Evolutionary conservation across 1,140 invertebrate species (phyloP), one percentile per base, ranked within the genome.

Genomic region (Eurosta solidaginis): DNA sequence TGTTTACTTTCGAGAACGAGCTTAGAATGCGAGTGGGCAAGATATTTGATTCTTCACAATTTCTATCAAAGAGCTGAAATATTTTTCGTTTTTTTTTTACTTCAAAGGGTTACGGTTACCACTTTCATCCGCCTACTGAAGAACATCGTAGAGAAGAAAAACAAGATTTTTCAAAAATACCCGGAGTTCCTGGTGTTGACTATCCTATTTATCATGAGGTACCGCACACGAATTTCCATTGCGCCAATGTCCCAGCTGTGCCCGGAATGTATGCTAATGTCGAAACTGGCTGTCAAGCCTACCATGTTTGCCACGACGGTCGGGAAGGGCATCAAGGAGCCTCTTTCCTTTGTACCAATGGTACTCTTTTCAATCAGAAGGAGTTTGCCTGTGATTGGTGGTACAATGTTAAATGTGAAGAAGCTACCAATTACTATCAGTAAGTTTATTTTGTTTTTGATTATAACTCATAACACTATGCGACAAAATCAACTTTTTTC

Each of bases 381-480:
- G 93, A 95, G 83, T 96, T 96, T 81, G 91, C 94, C 29, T 97
- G 96, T 82, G 96, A 97, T 84, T 97, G 95, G 95, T 96, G 95
- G 95, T 96, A 96, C 88, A 96, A 96, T 84, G 95, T 96, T 0
- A 93, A 96, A 83, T 96, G 92, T 81, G 90, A 90, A 9, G 90
- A 93, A 81, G 93, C 94, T 27, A 89, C 90, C 3, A 81, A 81
- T 42, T 83, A 85, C 6, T 88, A 88, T 76, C 80, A 84, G 85
- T 88, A 80, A 80, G 81, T 81, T 0, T 36, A 25, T 3, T 52
- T 73, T 22, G 7, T 29, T 52, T n/a, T 12, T 14, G 50, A 54
- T 54, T 5, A 0, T 63, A 27, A 33, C 47, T 17, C 47, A 17
- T 63, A 33, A 10, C n/a, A n/a, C n/a, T n/a, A n/a, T n/a, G n/a